These are phyloP conservation scores for Phycodurus eques DNA, from an alignment of 2,113 vertebrate species.

Conservation along the genomic window DNA sequence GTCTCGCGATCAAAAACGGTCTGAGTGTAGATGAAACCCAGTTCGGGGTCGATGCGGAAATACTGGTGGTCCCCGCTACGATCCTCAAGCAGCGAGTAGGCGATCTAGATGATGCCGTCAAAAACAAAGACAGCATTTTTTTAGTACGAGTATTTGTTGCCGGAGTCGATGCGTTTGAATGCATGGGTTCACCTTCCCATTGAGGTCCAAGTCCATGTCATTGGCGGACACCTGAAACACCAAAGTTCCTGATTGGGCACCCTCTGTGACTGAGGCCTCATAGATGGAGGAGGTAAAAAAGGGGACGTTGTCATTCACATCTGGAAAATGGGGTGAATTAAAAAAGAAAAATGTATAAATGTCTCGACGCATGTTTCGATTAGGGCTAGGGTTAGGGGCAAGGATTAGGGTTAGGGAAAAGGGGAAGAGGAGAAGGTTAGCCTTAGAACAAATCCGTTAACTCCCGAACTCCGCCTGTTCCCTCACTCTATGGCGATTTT, in stretches of 20 bases:
- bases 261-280: constrained; percentile 83
- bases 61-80: constrained; percentile 78
- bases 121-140: not conserved
- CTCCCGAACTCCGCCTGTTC: no score
- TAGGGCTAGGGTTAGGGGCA: no score
- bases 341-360: not conserved
- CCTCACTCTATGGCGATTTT: no score
- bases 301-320: constrained; percentile 90
- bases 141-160: not conserved
- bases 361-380: not conserved
- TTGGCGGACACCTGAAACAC: constrained; percentile 84
- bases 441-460: no score
- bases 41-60: constrained; percentile 79
- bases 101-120: constrained; percentile 68
- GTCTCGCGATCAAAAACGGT: constrained; percentile 85
- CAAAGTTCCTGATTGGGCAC: constrained; percentile 76
- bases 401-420: not conserved
- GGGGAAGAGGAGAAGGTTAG: not conserved
- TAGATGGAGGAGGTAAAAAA: constrained; percentile 91
- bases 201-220: constrained; percentile 81
- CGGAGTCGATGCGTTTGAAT: not conserved
- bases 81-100: constrained; percentile 83
- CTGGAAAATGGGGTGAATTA: constrained; percentile 52
- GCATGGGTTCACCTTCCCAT: constrained; percentile 77
- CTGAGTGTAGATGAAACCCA: constrained; percentile 80